Evolutionary conservation across 2,113 vertebrate genomes (phyloP).

Genomic region (Xenopus laevis): DNA sequence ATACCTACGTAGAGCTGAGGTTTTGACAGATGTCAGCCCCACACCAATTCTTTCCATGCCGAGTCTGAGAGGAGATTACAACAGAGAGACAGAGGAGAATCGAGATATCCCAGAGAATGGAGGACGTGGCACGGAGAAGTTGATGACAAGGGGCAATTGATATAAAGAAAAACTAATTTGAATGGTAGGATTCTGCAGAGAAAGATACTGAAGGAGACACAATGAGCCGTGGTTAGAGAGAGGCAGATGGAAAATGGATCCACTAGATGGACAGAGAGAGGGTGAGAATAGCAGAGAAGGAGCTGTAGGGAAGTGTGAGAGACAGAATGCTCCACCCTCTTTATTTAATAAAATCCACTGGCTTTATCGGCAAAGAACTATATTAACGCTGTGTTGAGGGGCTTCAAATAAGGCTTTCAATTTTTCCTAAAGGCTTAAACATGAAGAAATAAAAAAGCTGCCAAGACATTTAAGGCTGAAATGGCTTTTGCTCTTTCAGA

Average conservation of each 20-base stretch:
- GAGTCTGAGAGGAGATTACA: no score
- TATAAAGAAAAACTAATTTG: slow-evolving; percentile 15
- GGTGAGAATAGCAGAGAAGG: background rate
- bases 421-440: slow-evolving; percentile 9
- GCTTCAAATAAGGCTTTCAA: slow-evolving; percentile 22
- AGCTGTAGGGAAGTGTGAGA: background rate
- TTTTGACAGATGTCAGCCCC: no score
- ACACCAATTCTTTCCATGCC: no score
- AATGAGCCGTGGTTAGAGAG: background rate
- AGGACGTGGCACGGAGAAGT: slow-evolving; percentile 13
- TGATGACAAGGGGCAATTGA: slow-evolving; percentile 12
- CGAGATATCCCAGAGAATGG: background rate
- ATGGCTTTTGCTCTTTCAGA: slow-evolving; percentile 19
- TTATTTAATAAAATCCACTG: slow-evolving; percentile 33
- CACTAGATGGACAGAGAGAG: background rate
- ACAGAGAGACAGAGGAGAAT: no score
- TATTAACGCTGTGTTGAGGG: slow-evolving; percentile 20
- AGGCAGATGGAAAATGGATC: slow-evolving; percentile 13
- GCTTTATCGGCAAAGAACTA: slow-evolving; percentile 28
- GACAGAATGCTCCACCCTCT: background rate
- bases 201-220: background rate
- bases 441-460: background rate
- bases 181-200: background rate
- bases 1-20: no score
- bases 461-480: slow-evolving; percentile 12